Base-by-base conservation (phyloP, 2,888 invertebrate species). In the Lycia hirtaria region DNA sequence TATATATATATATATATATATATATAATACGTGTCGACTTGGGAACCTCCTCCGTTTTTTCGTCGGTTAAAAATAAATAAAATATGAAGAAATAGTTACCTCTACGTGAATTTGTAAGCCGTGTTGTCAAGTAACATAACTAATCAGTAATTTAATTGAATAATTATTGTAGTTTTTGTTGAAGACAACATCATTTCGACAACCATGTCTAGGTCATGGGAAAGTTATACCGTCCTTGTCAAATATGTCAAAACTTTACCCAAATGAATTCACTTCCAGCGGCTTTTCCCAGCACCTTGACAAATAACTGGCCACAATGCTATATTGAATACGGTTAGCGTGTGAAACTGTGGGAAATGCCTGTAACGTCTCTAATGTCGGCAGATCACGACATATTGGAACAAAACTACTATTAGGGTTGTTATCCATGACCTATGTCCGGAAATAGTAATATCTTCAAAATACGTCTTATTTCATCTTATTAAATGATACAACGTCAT, bases 311-410 rank as follows among this genome's bases (percentile, higher is more conserved):
- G 41, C 24, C 30, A 22, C 35, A 43, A 48, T 56, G 51, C 51
- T 30, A 53, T 60, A 67, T 65, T 67, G 62, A 64, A 65, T 61
- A 60, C 33, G 48, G 62, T 58, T 67, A 47, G 81, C 85, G 82
- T 85, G 86, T 81, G 70, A 78, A 80, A 70, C 71, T 75, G 62
- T 76, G 73, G 74, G 70, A 81, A 80, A 71, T 69, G 74, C 56
- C 75, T 67, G 72, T 77, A 75, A 73, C 65, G 44, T 56, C 56
- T 49, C 65, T 83, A 85, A 86, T 84, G 83, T 72, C 62, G 54
- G 61, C 60, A 71, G 71, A 76, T 70, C 85, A 85, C 81, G 86
- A 71, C 67, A 82, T 49, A 53, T 45, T 26, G 33, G 12, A 15
- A 32, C 41, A 3, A 10, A 10, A 4, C 37, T 33, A 22, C 12